Evolutionary conservation across 2,888 invertebrate species (phyloP), one percentile per base, ranked within the genome.

Genomic region (Synergus umbraculus): DNA sequence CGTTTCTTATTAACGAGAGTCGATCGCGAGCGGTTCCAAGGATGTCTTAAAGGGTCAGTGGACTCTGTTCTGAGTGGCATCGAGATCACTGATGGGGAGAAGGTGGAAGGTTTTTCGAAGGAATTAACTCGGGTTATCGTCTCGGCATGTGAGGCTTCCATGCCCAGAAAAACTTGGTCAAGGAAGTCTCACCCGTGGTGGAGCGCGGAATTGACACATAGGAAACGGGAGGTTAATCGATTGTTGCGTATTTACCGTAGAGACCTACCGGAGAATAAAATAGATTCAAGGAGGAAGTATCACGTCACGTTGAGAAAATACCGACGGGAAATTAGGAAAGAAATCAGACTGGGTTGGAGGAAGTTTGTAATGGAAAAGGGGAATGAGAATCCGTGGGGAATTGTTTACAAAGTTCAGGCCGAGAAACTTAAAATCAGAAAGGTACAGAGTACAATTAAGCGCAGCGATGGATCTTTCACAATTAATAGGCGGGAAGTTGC

Each of bases 171-270:
- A 4, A 49, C 46, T 2, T 49, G 46, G 46, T 4, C 4, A 4
- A 15, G 4, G 13, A 78, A 60, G 15, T 69, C 67, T n/a, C 22
- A 58, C 8, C 67, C 46, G 0, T 78, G 69, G 78, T 43, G 78
- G 69, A 60, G 7, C 8, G 1, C 15, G 2, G 0, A 7, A 0
- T 18, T 78, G 0, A 67, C 22, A 3, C 4, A 0, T 1, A 5
- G 4, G n/a, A 78, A 78, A 41, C 12, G 9, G 0, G 12, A 9
- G 4, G n/a, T 60, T 0, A 43, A 67, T 10, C 58, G 60, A 41
- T 2, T 22, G 0, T 13, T 63, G 8, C 22, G 37, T 1, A 5
- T 13, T 0, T 15, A 22, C 7, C 69, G 73, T 0, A 12, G 15
- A 37, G 58, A 18, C 0, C 10, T 10, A 4, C 22, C 22, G 15